A percentile compares a stretch with the other conserved stretches of the same genome.
phyloP scores from a whole-genome alignment of 2,888 invertebrate species.

The Pyrochroa serraticornis region DNA sequence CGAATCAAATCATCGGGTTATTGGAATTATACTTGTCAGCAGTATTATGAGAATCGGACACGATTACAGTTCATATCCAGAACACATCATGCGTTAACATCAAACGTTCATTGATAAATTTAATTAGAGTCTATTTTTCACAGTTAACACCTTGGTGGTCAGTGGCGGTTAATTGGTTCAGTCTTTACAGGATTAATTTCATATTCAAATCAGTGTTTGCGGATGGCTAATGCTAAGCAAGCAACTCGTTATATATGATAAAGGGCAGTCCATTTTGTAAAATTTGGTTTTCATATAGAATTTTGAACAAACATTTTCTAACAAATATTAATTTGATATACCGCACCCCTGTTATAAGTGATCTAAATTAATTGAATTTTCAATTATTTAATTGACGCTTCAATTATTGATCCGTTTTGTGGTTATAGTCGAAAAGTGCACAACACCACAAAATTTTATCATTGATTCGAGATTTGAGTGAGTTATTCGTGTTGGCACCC shows the following conservation, averaged over 20 bases:
- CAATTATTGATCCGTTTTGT: no score
- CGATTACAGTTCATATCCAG: slow-evolving; percentile 23
- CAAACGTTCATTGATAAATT: slow-evolving; percentile 2
- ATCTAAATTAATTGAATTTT: no score
- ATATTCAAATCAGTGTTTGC: slow-evolving; percentile 41
- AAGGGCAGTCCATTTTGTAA: slow-evolving; percentile 33
- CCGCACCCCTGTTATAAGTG: no score
- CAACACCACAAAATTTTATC: slow-evolving; percentile 17
- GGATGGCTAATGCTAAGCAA: slow-evolving; percentile 44
- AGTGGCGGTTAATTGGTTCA: slow-evolving; percentile 30
- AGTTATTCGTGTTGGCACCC: slow-evolving; percentile 21
- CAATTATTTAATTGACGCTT: no score
- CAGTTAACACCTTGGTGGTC: slow-evolving; percentile 17
- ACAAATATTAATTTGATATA: neutral
- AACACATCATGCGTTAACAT: neutral
- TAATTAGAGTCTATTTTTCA: slow-evolving; percentile 2
- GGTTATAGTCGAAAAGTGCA: no score
- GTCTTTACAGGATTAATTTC: slow-evolving; percentile 35
- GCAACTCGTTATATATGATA: slow-evolving; percentile 57
- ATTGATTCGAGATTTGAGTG: slow-evolving; percentile 19
- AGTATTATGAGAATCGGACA: slow-evolving; percentile 42
- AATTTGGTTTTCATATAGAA: neutral
- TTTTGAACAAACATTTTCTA: neutral
- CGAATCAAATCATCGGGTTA: slow-evolving; percentile 48
- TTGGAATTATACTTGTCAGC: slow-evolving; percentile 53